A percentile compares a stretch with the other conserved stretches of the same genome.
Evolutionary conservation across 2,888 invertebrate species (phyloP).

Genomic region (Eustalomyia histrio): DNA sequence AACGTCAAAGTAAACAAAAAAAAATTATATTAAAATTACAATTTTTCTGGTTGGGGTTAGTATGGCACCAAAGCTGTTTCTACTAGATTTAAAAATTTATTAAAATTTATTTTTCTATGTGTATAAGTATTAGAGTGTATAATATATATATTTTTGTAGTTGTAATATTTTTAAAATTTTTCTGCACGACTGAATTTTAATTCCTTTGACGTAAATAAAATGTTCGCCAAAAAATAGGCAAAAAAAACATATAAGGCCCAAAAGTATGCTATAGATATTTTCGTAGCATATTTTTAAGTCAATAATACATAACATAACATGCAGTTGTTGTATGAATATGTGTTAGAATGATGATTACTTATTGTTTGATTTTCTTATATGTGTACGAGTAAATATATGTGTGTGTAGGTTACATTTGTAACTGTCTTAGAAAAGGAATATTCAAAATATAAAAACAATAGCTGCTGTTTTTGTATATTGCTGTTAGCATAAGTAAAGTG

Average conservation of each 20-base stretch:
- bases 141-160: conserved; percentile 47
- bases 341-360: conserved; percentile 54
- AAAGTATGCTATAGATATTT: conserved; percentile 62
- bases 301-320: conserved; percentile 45
- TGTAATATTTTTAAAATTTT: conserved; percentile 78
- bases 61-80: too few relatives aligned
- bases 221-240: conserved; percentile 9
- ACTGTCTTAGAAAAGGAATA: conserved; percentile 37
- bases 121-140: conserved; percentile 47
- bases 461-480: conserved; percentile 15
- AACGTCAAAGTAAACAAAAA: too few relatives aligned
- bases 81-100: too few relatives aligned
- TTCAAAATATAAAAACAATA: not conserved
- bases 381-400: not conserved
- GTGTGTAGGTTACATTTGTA: conserved; percentile 36
- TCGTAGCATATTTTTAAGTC: conserved; percentile 45
- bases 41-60: too few relatives aligned
- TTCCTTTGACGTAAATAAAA: conserved; percentile 75
- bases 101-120: too few relatives aligned
- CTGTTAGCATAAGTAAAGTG: conserved; percentile 53
- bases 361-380: conserved; percentile 55
- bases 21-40: too few relatives aligned
- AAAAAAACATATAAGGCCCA: conserved; percentile 18
- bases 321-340: conserved; percentile 24
- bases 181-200: conserved; percentile 79